phyloP scores from a whole-genome alignment of 2,888 invertebrate genomes.

The Lapara coniferarum region DNA sequence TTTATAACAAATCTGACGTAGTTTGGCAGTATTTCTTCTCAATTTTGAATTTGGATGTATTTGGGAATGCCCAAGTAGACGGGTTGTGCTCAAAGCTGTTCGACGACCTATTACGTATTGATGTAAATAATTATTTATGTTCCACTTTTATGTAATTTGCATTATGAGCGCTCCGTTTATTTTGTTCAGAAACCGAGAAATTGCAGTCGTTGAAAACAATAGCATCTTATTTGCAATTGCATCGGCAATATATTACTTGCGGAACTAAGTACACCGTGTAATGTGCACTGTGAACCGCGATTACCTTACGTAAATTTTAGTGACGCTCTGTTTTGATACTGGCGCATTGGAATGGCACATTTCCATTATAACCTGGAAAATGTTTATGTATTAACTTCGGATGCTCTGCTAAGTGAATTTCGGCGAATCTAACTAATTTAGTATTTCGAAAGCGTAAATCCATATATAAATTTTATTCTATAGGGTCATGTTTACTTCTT shows the following conservation, averaged over 20 bases:
- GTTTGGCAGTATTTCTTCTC: neutral
- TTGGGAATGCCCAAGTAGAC: neutral
- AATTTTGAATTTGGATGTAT: neutral
- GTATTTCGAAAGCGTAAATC: neutral
- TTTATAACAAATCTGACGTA: neutral
- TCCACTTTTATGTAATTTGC: neutral
- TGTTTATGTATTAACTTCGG: conserved; percentile 16
- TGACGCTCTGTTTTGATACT: neutral
- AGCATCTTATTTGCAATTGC: conserved; percentile 33
- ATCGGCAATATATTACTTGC: conserved; percentile 39
- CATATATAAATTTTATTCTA: too few relatives aligned
- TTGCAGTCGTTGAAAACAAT: conserved; percentile 30
- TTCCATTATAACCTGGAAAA: conserved; percentile 16
- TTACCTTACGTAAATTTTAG: conserved; percentile 3
- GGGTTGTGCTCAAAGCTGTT: neutral
- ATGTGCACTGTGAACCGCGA: neutral
- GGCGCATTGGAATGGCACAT: conserved; percentile 20
- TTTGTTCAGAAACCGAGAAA: conserved; percentile 50
- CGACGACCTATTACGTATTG: neutral
- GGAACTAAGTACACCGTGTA: conserved; percentile 42
- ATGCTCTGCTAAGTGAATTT: conserved; percentile 4
- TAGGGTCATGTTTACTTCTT: too few relatives aligned
- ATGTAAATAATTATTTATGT: neutral
- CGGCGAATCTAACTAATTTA: conserved; percentile 15
- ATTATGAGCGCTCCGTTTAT: conserved; percentile 29